Evolutionary conservation across 2,113 vertebrate genomes (phyloP).

Genomic region (Campylomormyrus numenius): DNA sequence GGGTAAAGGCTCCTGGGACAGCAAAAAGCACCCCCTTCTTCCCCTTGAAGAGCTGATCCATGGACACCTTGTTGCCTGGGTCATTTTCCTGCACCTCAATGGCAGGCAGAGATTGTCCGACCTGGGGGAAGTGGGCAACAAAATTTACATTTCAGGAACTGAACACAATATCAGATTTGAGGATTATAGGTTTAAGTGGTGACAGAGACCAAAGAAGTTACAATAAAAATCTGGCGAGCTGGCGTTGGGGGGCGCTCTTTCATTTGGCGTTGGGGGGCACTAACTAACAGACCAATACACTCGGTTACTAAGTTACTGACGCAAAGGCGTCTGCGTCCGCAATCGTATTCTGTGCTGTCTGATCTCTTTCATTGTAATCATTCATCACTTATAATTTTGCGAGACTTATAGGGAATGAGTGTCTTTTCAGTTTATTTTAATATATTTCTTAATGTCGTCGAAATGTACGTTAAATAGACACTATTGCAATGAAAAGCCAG

Average conservation of each 20-base stretch:
- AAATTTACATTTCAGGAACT: background rate
- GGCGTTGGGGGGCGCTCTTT: background rate
- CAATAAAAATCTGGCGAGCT: background rate
- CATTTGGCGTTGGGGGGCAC: background rate
- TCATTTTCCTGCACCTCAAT: conserved; percentile 73
- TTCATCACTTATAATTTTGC: background rate
- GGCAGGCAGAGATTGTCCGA: conserved; percentile 67
- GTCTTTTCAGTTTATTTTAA: background rate
- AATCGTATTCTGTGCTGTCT: background rate
- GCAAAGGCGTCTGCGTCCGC: background rate
- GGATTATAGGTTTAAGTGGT: background rate
- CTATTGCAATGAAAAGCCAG: background rate
- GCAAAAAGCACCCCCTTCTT: conserved; percentile 82
- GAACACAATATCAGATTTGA: background rate
- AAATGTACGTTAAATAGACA: background rate
- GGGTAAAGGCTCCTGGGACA: conserved; percentile 85
- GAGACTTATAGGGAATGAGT: background rate
- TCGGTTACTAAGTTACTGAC: background rate
- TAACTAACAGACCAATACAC: background rate
- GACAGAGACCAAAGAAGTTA: background rate
- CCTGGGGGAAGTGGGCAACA: conserved; percentile 42
- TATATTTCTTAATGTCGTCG: background rate
- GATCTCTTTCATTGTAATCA: background rate
- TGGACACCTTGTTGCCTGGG: conserved; percentile 67
- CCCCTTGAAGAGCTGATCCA: conserved; percentile 71